Percentiles rank a stretch among this genome's conserved stretches.
Evolutionary conservation across 2,797 vertebrate species (phyloP).

Genomic region (Microctenopoma lineatum): DNA sequence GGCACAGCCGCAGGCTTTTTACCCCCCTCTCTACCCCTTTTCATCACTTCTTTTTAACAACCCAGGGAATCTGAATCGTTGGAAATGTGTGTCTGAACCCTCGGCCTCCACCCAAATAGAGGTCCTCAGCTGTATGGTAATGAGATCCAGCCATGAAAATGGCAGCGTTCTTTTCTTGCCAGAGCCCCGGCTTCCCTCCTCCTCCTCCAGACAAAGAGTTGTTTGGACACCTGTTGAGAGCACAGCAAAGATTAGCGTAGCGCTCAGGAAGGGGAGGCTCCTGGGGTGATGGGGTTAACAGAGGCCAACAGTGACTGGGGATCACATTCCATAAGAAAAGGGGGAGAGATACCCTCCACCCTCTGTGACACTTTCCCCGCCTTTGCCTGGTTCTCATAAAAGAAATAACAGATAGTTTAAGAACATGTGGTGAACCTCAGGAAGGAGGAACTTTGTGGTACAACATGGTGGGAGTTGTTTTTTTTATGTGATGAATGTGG

Average conservation of each 20-base stretch:
- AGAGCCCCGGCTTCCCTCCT: slow-evolving; percentile 73
- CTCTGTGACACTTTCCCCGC: slow-evolving; percentile 40
- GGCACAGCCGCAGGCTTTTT: slow-evolving; percentile 78
- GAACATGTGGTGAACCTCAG: slow-evolving; percentile 62
- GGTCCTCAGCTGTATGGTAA: slow-evolving; percentile 95
- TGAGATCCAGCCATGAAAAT: slow-evolving; percentile 87
- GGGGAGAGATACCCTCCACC: slow-evolving; percentile 54
- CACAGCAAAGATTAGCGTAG: slow-evolving; percentile 86
- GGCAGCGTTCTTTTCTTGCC: slow-evolving; percentile 82
- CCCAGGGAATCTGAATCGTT: slow-evolving; percentile 82
- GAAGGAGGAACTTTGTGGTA: slow-evolving; percentile 51
- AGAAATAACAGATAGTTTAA: slow-evolving; percentile 59
- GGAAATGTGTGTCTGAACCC: slow-evolving; percentile 77
- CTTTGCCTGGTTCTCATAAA: slow-evolving; percentile 55
- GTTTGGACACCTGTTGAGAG: slow-evolving; percentile 93
- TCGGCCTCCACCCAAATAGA: slow-evolving; percentile 72
- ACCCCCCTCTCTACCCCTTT: slow-evolving; percentile 71
- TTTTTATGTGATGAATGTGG: slow-evolving; percentile 50
- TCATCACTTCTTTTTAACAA: slow-evolving; percentile 77
- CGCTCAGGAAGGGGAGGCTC: slow-evolving; percentile 68
- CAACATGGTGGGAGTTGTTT: slow-evolving; percentile 48
- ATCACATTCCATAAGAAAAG: slow-evolving; percentile 86
- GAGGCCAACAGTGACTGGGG: slow-evolving; percentile 86
- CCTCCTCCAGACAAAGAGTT: slow-evolving; percentile 87
- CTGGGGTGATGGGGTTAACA: slow-evolving; percentile 81